Evolutionary conservation across 2,888 invertebrate genomes (phyloP).

Genomic region (Cerastoderma edule): DNA sequence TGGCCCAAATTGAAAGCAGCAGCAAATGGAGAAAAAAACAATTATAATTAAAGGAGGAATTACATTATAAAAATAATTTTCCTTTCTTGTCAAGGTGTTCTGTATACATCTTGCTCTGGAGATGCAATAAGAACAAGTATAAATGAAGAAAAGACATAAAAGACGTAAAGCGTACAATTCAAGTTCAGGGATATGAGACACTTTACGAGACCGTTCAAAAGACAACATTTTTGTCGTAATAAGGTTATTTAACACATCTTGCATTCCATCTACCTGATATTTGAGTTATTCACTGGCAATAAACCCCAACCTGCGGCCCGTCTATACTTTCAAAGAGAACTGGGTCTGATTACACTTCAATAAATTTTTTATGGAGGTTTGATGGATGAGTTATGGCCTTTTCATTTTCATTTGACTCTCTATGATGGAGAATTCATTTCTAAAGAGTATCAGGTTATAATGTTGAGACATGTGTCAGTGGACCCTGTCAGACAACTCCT

Average conservation of each 20-base stretch:
- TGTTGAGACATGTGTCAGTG: too few relatives aligned
- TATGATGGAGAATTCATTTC: slow-evolving; percentile 19
- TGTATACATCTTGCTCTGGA: too few relatives aligned
- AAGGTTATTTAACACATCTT: slow-evolving; percentile 22
- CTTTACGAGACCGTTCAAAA: slow-evolving; percentile 12
- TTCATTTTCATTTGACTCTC: slow-evolving; percentile 26
- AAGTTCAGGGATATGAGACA: too few relatives aligned
- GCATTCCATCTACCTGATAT: slow-evolving; percentile 20
- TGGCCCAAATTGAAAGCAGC: too few relatives aligned
- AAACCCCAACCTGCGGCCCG: slow-evolving; percentile 12
- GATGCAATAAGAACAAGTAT: too few relatives aligned
- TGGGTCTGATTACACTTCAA: slow-evolving; percentile 18
- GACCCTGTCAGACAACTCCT: too few relatives aligned
- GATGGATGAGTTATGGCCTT: slow-evolving; percentile 28
- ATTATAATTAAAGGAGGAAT: too few relatives aligned
- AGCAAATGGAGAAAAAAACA: too few relatives aligned
- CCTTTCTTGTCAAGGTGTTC: too few relatives aligned
- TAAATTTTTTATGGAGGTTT: slow-evolving; percentile 26
- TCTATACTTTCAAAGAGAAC: slow-evolving; percentile 15
- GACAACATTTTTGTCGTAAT: slow-evolving; percentile 17
- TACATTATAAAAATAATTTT: too few relatives aligned
- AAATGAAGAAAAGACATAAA: too few relatives aligned
- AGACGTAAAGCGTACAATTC: too few relatives aligned
- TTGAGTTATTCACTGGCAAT: neutral
- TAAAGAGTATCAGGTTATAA: slow-evolving; percentile 13